Evolutionary conservation across 2,888 invertebrate genomes (phyloP).

Genomic region (Prostheceraeus crozeri): DNA sequence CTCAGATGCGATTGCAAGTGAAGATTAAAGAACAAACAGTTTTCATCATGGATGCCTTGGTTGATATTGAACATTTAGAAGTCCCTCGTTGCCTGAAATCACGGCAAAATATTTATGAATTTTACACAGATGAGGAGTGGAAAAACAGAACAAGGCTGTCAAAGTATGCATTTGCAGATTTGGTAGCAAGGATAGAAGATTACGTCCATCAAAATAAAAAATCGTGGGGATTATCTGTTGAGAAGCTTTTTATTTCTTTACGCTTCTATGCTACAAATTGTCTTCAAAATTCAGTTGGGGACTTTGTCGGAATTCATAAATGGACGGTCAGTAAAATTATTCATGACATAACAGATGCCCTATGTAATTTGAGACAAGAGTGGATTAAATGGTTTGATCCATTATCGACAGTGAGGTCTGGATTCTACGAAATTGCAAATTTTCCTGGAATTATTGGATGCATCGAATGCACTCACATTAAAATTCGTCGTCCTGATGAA

Average conservation of each 20-base stretch:
- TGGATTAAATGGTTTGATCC: constrained; percentile 22
- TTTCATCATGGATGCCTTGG: no score
- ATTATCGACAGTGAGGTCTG: background rate
- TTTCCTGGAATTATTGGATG: constrained; percentile 15
- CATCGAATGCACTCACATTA: constrained; percentile 17
- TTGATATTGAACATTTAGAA: no score
- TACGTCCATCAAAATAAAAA: constrained; percentile 13
- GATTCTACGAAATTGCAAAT: constrained; percentile 13
- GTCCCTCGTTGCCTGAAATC: no score
- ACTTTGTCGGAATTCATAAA: constrained; percentile 11
- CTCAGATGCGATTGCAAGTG: no score
- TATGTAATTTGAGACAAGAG: constrained; percentile 3
- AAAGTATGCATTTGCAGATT: no score
- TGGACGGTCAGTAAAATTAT: constrained; percentile 19
- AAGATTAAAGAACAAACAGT: no score
- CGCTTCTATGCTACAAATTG: constrained; percentile 3
- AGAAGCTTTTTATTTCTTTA: constrained; percentile 12
- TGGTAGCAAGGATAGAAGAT: no score
- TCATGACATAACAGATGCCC: constrained; percentile 11
- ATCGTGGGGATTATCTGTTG: constrained; percentile 10
- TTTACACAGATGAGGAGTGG: no score
- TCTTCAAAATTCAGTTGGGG: background rate
- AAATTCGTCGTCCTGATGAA: constrained; percentile 9
- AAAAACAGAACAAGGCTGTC: no score
- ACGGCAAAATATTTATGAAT: no score